Percentiles rank a stretch among this genome's conserved stretches.
phyloP scores from a whole-genome alignment of 2,797 vertebrate species.

The Diglossa cyanea region DNA sequence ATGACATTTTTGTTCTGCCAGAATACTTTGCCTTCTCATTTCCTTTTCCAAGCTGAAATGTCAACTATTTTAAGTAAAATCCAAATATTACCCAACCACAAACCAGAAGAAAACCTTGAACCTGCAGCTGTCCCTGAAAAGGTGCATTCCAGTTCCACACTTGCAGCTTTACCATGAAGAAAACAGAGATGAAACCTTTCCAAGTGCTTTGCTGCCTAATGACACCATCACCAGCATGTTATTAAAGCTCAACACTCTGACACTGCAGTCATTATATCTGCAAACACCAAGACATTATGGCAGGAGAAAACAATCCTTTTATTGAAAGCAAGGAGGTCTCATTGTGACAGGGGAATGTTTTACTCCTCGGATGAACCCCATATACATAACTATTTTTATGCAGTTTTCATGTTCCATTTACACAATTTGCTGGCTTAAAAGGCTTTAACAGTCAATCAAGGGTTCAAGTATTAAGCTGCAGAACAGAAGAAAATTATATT shows the following conservation, averaged over 20 bases:
- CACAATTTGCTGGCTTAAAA: constrained; percentile 12
- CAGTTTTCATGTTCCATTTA: constrained; percentile 1
- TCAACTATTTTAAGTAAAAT: constrained; percentile 51
- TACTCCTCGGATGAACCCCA: neutral
- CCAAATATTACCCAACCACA: neutral
- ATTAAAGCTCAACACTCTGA: constrained; percentile 13
- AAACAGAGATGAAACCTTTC: constrained; percentile 7
- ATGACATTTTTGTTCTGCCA: constrained; percentile 56
- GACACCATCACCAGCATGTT: constrained; percentile 14
- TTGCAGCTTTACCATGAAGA: neutral
- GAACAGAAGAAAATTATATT: constrained; percentile 10
- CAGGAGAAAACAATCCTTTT: constrained; percentile 24
- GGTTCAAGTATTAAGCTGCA: neutral
- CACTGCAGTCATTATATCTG: neutral
- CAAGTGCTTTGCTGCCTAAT: constrained; percentile 30
- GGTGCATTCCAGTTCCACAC: neutral
- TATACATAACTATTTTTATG: neutral
- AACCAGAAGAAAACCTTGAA: neutral
- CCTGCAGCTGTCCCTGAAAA: neutral
- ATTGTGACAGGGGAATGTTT: constrained; percentile 30
- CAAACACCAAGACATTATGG: constrained; percentile 9
- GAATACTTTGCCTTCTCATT: constrained; percentile 34
- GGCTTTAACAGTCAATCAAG: constrained; percentile 31
- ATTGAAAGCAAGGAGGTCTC: neutral
- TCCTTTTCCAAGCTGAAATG: constrained; percentile 56